A percentile compares a stretch with the other conserved stretches of the same genome.
Evolutionary conservation across 2,113 vertebrate species (phyloP).

Genomic region (Seriola dumerili): DNA sequence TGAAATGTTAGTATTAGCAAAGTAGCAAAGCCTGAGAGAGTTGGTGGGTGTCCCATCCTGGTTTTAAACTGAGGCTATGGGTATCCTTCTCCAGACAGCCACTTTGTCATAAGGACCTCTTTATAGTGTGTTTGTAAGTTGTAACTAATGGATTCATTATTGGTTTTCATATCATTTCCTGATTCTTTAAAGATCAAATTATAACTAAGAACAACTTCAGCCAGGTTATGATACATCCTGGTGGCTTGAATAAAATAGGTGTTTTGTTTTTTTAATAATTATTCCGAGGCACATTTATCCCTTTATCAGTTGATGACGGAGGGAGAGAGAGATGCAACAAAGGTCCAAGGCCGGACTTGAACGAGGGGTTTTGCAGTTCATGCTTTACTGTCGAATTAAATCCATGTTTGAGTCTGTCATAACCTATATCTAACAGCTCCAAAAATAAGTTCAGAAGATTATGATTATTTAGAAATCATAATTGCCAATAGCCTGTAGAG

Average conservation of each 20-base stretch:
- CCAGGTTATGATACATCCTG: too few relatives aligned
- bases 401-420: too few relatives aligned
- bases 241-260: too few relatives aligned
- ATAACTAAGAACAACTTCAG: not conserved
- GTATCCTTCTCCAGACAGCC: not conserved
- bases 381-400: not conserved
- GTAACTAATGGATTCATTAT: not conserved
- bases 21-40: not conserved
- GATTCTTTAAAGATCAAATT: not conserved
- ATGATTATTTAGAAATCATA: not conserved
- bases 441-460: not conserved
- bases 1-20: not conserved
- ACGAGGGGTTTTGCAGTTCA: not conserved
- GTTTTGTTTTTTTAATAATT: too few relatives aligned
- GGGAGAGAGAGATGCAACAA: too few relatives aligned
- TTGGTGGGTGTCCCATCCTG: not conserved
- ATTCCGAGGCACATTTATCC: too few relatives aligned
- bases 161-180: not conserved
- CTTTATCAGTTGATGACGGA: too few relatives aligned
- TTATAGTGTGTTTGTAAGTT: not conserved
- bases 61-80: not conserved
- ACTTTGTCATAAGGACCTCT: not conserved
- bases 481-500: not conserved
- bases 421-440: too few relatives aligned
- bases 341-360: too few relatives aligned